Evolutionary conservation across 64 coral and sea anemone genomes (phyloP).

Genomic region (Actinia tenebrosa): DNA sequence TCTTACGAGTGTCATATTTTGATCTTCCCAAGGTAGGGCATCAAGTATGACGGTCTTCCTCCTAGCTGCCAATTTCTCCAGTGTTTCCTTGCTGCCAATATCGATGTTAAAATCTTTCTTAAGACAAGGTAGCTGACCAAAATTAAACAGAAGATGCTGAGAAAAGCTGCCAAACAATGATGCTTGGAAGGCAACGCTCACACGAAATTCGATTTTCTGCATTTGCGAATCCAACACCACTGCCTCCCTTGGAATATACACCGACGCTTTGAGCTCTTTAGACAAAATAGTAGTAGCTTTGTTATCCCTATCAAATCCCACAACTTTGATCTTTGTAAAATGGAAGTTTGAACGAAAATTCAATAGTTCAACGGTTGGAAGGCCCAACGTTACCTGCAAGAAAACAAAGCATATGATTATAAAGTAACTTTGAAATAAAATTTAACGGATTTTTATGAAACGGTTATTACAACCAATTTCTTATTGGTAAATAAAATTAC

Average conservation of each 20-base stretch:
- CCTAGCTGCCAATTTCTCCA: not conserved
- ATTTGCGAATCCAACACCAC: not conserved
- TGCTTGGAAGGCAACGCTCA: slow-evolving; percentile 6
- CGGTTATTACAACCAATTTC: too few species aligned
- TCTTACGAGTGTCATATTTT: not conserved
- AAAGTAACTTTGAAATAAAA: too few species aligned
- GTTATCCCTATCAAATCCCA: not conserved
- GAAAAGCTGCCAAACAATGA: slow-evolving; percentile 55
- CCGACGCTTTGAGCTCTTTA: not conserved
- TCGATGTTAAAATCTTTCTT: slow-evolving; percentile 72
- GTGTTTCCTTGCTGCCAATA: slow-evolving; percentile 18
- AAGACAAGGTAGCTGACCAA: slow-evolving; percentile 36
- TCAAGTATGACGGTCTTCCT: not conserved
- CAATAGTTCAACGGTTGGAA: not conserved
- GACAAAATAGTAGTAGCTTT: not conserved
- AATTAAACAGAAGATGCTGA: slow-evolving; percentile 67
- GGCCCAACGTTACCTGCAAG: not conserved
- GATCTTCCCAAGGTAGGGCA: not conserved
- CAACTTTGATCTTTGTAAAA: not conserved
- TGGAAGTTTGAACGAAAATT: not conserved
- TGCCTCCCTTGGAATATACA: not conserved
- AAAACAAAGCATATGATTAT: not conserved
- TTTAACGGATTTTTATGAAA: too few species aligned
- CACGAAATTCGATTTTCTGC: not conserved
- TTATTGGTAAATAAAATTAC: too few species aligned